Evolutionary conservation across 2,888 invertebrate species (phyloP).

Genomic region (Drosophila pegasa): DNA sequence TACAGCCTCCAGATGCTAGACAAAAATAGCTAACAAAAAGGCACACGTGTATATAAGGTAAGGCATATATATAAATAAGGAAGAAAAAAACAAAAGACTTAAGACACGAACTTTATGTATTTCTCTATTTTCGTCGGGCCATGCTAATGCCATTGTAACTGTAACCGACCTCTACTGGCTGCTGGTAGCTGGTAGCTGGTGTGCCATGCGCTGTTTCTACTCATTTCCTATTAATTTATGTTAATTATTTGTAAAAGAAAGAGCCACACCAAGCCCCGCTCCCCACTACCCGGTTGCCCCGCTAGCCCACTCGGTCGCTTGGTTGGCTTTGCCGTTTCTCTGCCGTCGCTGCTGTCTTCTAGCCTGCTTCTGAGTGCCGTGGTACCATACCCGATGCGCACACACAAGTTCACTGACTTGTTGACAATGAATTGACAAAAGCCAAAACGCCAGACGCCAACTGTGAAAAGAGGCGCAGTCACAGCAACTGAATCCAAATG

Average conservation of each 20-base stretch:
- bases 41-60: not conserved
- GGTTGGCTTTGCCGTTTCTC: slow-evolving; percentile 22
- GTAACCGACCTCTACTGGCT: slow-evolving; percentile 39
- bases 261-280: slow-evolving; percentile 53
- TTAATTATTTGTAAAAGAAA: slow-evolving; percentile 75
- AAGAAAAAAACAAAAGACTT: slow-evolving; percentile 63
- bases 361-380: slow-evolving; percentile 41
- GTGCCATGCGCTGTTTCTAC: slow-evolving; percentile 55
- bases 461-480: slow-evolving; percentile 39
- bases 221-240: slow-evolving; percentile 77
- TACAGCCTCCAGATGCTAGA: slow-evolving; percentile 24
- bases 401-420: slow-evolving; percentile 75
- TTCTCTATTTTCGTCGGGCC: slow-evolving; percentile 38
- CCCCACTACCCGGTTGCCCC: slow-evolving; percentile 40
- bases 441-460: slow-evolving; percentile 52
- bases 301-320: slow-evolving; percentile 41
- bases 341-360: slow-evolving; percentile 14
- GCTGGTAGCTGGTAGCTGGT: slow-evolving; percentile 27
- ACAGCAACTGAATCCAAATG: slow-evolving; percentile 26
- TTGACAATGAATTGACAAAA: slow-evolving; percentile 78
- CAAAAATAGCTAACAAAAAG: slow-evolving; percentile 7
- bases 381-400: slow-evolving; percentile 37
- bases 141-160: slow-evolving; percentile 60
- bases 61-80: not conserved
- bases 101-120: slow-evolving; percentile 57